phyloP scores from a whole-genome alignment of 2,797 vertebrate species.

The Lates japonicus region DNA sequence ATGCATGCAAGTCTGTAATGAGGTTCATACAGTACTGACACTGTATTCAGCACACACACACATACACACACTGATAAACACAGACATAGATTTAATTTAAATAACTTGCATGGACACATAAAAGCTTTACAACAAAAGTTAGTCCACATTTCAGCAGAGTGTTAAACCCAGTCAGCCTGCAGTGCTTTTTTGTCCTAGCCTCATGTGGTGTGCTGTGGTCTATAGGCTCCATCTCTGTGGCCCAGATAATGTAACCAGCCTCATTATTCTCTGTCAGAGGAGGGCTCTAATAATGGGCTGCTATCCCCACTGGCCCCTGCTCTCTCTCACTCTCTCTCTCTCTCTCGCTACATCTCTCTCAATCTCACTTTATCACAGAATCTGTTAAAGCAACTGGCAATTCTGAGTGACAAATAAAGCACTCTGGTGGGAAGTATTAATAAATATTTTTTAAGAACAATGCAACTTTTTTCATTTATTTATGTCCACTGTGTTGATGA shows the following conservation, averaged over 20 bases:
- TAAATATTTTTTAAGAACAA: too few relatives aligned
- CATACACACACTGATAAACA: not conserved
- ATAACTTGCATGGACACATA: not conserved
- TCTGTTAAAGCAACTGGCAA: constrained; percentile 31
- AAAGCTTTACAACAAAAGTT: constrained; percentile 10
- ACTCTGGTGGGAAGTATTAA: constrained; percentile 12
- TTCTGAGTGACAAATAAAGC: constrained; percentile 42
- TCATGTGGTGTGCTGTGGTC: constrained; percentile 54
- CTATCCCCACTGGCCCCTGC: constrained; percentile 72
- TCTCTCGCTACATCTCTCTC: constrained; percentile 23
- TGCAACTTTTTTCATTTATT: not conserved
- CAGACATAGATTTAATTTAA: constrained; percentile 12
- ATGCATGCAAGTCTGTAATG: constrained; percentile 28
- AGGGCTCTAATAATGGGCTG: constrained; percentile 82
- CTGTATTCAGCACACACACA: constrained; percentile 26
- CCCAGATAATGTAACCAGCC: constrained; percentile 78
- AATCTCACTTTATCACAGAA: constrained; percentile 43
- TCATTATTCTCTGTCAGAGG: constrained; percentile 85
- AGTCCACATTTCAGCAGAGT: constrained; percentile 13
- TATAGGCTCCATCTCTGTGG: constrained; percentile 71
- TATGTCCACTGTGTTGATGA: not conserved
- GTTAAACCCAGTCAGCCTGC: constrained; percentile 32
- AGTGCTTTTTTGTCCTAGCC: constrained; percentile 39
- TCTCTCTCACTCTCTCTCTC: constrained; percentile 49
- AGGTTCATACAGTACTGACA: not conserved